Evolutionary conservation across 2,113 vertebrate genomes (phyloP).

Genomic region (Equus quagga): DNA sequence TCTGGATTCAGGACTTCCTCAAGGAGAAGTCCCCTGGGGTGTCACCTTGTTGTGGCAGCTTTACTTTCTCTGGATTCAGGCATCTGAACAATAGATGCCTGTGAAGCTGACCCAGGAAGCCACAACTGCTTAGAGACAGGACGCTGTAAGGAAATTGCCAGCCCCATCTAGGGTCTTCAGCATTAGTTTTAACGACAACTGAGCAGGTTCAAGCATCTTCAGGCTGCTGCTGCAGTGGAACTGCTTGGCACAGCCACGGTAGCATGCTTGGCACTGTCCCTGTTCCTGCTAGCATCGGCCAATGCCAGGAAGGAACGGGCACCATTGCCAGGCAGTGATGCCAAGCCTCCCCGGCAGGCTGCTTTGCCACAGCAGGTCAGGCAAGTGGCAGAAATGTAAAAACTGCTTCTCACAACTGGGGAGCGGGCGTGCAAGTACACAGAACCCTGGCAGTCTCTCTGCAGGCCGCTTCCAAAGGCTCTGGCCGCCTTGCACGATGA

Average conservation of each 20-base stretch:
- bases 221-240: neutral
- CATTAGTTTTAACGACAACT: neutral
- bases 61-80: neutral
- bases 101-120: neutral
- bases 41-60: neutral
- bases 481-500: neutral
- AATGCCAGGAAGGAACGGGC: slow-evolving; percentile 60
- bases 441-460: slow-evolving; percentile 33
- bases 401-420: slow-evolving; percentile 50
- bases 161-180: neutral
- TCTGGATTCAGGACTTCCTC: neutral
- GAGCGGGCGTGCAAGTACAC: neutral
- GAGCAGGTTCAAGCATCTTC: slow-evolving; percentile 47
- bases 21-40: neutral
- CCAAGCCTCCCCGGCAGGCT: slow-evolving; percentile 43
- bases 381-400: slow-evolving; percentile 62
- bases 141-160: slow-evolving; percentile 8
- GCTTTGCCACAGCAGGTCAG: slow-evolving; percentile 60
- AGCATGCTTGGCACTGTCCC: slow-evolving; percentile 45
- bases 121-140: neutral
- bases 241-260: slow-evolving; percentile 47
- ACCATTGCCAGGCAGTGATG: slow-evolving; percentile 3
- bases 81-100: neutral
- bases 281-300: slow-evolving; percentile 60
- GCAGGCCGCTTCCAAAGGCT: neutral